These are phyloP conservation scores for Hesperophylax magnus DNA, from an alignment of 1,140 invertebrate genomes.

Conservation along the genomic window DNA sequence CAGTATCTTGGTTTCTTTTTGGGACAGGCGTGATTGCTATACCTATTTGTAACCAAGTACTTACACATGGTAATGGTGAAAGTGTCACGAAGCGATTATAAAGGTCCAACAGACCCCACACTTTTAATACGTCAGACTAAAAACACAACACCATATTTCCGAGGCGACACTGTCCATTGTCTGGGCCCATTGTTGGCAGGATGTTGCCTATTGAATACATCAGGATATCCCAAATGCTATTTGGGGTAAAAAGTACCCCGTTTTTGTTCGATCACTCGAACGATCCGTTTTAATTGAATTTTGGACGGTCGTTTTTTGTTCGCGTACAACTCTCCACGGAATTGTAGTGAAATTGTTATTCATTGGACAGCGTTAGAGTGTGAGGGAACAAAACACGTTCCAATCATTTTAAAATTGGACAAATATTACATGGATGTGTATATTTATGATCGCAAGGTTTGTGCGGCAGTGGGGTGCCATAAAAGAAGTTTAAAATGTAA, in stretches of 20 bases:
- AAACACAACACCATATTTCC: conserved; percentile 17
- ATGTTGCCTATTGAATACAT: conserved; percentile 14
- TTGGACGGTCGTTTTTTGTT: not conserved
- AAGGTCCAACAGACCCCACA: not conserved
- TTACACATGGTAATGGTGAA: not conserved
- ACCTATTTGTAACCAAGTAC: too few species aligned
- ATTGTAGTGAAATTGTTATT: too few species aligned
- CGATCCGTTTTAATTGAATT: conserved; percentile 5
- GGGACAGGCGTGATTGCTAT: too few species aligned
- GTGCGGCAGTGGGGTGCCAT: too few species aligned
- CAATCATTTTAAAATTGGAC: too few species aligned
- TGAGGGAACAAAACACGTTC: too few species aligned
- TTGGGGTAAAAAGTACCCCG: conserved; percentile 4
- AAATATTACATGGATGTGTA: too few species aligned
- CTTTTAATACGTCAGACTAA: conserved; percentile 11
- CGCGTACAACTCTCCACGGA: too few species aligned
- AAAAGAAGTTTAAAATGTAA: too few species aligned
- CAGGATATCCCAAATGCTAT: conserved; percentile 18
- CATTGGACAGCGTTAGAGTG: too few species aligned
- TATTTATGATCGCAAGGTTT: too few species aligned
- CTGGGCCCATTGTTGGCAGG: not conserved
- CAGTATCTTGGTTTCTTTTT: too few species aligned
- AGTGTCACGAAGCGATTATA: not conserved
- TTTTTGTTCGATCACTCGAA: not conserved
- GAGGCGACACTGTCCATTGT: conserved; percentile 4